A percentile compares a stretch with the other conserved stretches of the same genome.
Conservation (phyloP, 2,113 vertebrate genomes). For the Zeus faber region DNA sequence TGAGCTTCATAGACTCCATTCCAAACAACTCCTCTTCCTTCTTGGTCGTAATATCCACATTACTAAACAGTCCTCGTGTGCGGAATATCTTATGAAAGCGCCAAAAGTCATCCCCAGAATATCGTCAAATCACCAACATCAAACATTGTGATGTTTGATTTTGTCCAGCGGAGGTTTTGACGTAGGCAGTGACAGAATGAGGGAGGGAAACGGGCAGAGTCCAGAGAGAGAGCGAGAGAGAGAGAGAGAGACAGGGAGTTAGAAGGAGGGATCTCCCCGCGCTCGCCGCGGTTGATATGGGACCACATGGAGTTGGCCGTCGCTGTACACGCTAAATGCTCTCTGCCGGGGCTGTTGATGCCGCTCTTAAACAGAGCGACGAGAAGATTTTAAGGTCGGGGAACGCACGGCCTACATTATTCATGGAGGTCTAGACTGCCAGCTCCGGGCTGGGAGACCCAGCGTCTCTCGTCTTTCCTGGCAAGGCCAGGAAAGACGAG, state of each 20-base stretch:
- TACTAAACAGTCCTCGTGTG: no score
- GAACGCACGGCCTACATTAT: slow-evolving; percentile 63
- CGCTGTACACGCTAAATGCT: slow-evolving; percentile 54
- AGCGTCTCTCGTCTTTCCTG: no score
- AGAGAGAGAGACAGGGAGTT: background rate
- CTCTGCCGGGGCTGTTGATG: slow-evolving; percentile 44
- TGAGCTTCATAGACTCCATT: no score
- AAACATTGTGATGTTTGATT: no score
- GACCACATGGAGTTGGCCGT: slow-evolving; percentile 35
- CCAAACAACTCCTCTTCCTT: no score
- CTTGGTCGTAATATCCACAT: no score
- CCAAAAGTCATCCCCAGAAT: no score
- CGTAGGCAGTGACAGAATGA: no score
- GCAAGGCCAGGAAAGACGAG: slow-evolving; percentile 47
- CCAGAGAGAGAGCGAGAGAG: background rate
- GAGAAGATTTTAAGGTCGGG: slow-evolving; percentile 50
- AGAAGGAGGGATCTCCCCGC: background rate
- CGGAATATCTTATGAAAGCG: no score
- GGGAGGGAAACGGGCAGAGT: no score
- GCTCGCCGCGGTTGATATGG: background rate
- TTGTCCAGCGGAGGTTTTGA: no score
- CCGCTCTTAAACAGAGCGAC: slow-evolving; percentile 55
- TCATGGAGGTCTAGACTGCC: slow-evolving; percentile 61
- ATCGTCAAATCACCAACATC: no score
- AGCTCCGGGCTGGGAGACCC: slow-evolving; percentile 53